A percentile compares a stretch with the other conserved stretches of the same genome.
phyloP scores from a whole-genome alignment of 2,113 vertebrate species.

The Neolamprologus kungweensis region DNA sequence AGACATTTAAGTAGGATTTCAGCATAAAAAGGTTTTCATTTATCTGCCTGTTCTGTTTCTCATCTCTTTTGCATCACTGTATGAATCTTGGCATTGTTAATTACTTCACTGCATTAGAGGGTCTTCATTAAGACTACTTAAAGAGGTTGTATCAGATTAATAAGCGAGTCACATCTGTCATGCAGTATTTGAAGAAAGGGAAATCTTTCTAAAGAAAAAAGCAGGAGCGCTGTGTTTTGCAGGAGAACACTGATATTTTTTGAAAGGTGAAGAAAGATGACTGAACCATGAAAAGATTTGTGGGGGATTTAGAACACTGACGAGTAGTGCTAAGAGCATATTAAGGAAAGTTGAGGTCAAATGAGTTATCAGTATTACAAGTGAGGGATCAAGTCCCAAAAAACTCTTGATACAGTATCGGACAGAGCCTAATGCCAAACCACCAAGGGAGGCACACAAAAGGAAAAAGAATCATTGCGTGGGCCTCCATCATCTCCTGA shows the following conservation, averaged over 20 bases:
- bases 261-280: not conserved
- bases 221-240: not conserved
- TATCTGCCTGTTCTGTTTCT: not conserved
- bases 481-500: not conserved
- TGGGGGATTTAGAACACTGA: not conserved
- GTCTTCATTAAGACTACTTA: not conserved
- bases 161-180: not conserved
- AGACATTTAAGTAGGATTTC: not conserved
- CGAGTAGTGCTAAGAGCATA: not conserved
- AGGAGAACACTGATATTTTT: not conserved
- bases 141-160: not conserved
- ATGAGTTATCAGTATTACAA: not conserved
- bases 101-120: not conserved
- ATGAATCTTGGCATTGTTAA: not conserved
- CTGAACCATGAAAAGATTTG: not conserved
- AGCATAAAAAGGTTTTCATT: not conserved
- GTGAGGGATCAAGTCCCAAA: not conserved
- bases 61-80: not conserved
- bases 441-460: not conserved
- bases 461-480: not conserved
- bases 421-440: not conserved
- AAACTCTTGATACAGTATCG: not conserved
- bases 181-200: not conserved
- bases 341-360: not conserved
- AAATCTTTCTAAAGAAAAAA: not conserved